phyloP scores from a whole-genome alignment of 1,140 invertebrate genomes.

The Nephila pilipes region DNA sequence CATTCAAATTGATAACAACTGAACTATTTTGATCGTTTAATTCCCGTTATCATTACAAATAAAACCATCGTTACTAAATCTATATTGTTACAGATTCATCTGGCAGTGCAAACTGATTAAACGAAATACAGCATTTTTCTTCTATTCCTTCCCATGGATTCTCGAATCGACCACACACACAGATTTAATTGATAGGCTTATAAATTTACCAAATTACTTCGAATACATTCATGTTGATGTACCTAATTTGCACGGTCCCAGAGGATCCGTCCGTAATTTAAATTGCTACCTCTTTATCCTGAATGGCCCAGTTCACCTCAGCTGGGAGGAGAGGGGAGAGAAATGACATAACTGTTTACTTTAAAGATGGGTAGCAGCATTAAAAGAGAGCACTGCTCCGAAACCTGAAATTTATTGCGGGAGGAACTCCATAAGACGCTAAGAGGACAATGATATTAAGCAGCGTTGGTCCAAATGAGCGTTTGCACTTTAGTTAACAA shows the following conservation, averaged over 20 bases:
- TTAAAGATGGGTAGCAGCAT: slow-evolving; percentile 13
- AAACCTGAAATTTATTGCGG: not conserved
- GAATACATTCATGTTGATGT: not conserved
- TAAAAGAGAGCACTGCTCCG: not conserved
- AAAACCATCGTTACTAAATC: no score
- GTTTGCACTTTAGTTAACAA: not conserved
- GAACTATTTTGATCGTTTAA: no score
- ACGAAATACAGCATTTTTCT: no score
- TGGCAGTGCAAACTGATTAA: no score
- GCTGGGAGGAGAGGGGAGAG: not conserved
- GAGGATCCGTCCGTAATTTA: not conserved
- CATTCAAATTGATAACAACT: no score
- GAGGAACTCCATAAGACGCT: not conserved
- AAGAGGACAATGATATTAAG: not conserved
- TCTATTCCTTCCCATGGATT: no score
- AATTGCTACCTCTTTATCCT: not conserved
- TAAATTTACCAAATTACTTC: not conserved
- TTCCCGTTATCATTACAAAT: no score
- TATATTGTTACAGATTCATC: no score
- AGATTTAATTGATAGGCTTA: no score
- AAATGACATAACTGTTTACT: slow-evolving; percentile 6
- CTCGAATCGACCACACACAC: no score
- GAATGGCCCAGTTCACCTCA: not conserved
- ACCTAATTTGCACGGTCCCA: not conserved
- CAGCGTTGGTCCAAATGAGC: not conserved